Evolutionary conservation across 2,113 vertebrate species (phyloP), one percentile per base, ranked within the genome.

Genomic region (Podocnemis expansa): DNA sequence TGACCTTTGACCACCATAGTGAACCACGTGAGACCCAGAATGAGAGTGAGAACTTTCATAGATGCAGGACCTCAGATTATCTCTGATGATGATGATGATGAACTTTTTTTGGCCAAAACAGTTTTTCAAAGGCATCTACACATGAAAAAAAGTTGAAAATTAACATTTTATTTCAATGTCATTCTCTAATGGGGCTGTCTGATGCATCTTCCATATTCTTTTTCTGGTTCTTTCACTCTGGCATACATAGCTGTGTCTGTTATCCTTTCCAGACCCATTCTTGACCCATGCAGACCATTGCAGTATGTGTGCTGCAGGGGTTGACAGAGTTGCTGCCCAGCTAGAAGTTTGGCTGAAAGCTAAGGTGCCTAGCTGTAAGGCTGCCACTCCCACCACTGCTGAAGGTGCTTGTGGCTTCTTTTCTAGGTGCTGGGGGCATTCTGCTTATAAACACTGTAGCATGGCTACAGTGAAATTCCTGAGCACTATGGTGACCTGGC

Each of bases 41-140:
- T n/a, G n/a, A n/a, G n/a, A n/a, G 56, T 58, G 27, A 31, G 56
- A 31, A 38, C 29, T 88, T 5, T 51, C 16, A 11, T 25, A 31
- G 58, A 47, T 0, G 0, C 88, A 70, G 79, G 24, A 4, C 25
- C 0, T 0, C 13, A 14, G 22, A 85, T 21, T 22, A 1, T 49
- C 63, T 80, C 78, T 78, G 43, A 31, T 31, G 31, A 31, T 29
- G 29, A 60, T n/a, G n/a, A n/a, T n/a, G n/a, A n/a, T n/a, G n/a
- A n/a, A n/a, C n/a, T n/a, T 9, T 24, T 51, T 51, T 75, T 27
- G 17, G 11, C 55, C 76, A 80, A 76, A 38, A 12, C 80, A 52
- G 51, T 4, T 52, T 52, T 52, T 16, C 51, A 52, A 52, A 14
- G 51, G 51, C 14, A 16, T 52, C 51, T 52, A 16, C 51, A 52